These are phyloP conservation scores for Pterobdella sp. DNA, from an alignment of 2,888 invertebrate genomes.

Conservation along the genomic window DNA sequence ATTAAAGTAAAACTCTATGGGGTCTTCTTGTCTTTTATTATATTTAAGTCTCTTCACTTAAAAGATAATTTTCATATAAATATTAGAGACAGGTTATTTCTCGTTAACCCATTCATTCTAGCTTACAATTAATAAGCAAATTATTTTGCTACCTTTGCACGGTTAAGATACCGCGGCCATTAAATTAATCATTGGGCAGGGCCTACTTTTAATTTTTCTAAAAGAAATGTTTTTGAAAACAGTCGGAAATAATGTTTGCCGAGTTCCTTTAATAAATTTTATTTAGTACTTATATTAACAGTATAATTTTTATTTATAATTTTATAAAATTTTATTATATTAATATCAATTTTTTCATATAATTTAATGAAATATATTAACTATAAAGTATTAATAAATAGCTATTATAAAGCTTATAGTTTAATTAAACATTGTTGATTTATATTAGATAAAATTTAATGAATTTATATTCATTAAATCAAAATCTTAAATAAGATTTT, in stretches of 20 bases:
- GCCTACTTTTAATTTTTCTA: slow-evolving; percentile 38
- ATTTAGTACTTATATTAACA: slow-evolving; percentile 37
- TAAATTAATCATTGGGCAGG: slow-evolving; percentile 43
- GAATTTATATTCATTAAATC: slow-evolving; percentile 33
- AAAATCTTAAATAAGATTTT: slow-evolving; percentile 25
- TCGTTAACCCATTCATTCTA: slow-evolving; percentile 38
- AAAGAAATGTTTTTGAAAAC: slow-evolving; percentile 46
- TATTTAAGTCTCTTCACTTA: slow-evolving; percentile 38
- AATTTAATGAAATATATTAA: not conserved
- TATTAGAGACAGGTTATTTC: slow-evolving; percentile 34
- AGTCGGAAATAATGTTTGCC: slow-evolving; percentile 42
- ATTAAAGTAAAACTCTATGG: slow-evolving; percentile 36
- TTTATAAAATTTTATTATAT: slow-evolving; percentile 21
- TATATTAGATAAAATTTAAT: slow-evolving; percentile 28
- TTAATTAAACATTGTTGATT: not conserved
- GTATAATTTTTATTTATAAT: slow-evolving; percentile 22
- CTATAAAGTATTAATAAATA: slow-evolving; percentile 31
- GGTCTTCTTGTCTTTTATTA: slow-evolving; percentile 39
- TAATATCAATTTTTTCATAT: slow-evolving; percentile 22
- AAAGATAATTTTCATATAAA: slow-evolving; percentile 34
- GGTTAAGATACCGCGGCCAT: slow-evolving; percentile 43
- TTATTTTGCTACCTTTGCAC: slow-evolving; percentile 45
- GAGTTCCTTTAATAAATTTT: slow-evolving; percentile 40
- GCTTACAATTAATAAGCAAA: slow-evolving; percentile 40
- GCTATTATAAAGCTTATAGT: slow-evolving; percentile 35